Evolutionary conservation across 2,888 invertebrate species (phyloP), one percentile per base, ranked within the genome.

Genomic region (Cantharis rufa): DNA sequence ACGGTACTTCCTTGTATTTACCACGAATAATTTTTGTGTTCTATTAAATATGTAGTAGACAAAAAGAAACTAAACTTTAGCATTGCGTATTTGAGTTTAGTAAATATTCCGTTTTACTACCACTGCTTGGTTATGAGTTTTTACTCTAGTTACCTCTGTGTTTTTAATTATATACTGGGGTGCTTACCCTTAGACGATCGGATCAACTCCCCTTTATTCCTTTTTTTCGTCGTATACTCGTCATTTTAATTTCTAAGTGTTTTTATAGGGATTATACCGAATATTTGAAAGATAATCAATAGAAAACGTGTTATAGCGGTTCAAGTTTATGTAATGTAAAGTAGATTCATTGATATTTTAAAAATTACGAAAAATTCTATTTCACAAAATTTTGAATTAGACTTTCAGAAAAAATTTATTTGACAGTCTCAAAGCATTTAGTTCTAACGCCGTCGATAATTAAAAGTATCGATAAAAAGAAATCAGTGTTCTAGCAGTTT

Each of bases 1-100:
- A 71, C 74, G 71, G 62, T 72, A 74, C 71, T 77, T 74, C 70
- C 74, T 77, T 77, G 69, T 66, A 63, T n/a, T 48, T 48, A 48
- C n/a, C 7, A 48, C 5, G 48, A 48, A 48, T 48, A 48, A 48
- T 48, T 48, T 48, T 48, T 48, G 48, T 48, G 48, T 48, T 48
- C 48, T 48, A 48, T 48, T 48, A 48, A 48, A 48, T 48, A 48
- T 48, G 48, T 48, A 48, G n/a, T 48, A 48, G 48, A 48, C 9
- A n/a, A 48, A 48, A 48, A 48, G 48, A 48, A 48, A 48, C 48
- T n/a, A 48, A 48, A 48, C n/a, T 48, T n/a, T 48, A 48, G 48
- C n/a, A 48, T n/a, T 48, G 48, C n/a, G 7, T 3, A 48, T 48
- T 48, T n/a, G n/a, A 7, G 7, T 48, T 48, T n/a, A 7, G n/a